Base-by-base conservation (phyloP, 1,140 invertebrate species). In the Cotesia chilonis region DNA sequence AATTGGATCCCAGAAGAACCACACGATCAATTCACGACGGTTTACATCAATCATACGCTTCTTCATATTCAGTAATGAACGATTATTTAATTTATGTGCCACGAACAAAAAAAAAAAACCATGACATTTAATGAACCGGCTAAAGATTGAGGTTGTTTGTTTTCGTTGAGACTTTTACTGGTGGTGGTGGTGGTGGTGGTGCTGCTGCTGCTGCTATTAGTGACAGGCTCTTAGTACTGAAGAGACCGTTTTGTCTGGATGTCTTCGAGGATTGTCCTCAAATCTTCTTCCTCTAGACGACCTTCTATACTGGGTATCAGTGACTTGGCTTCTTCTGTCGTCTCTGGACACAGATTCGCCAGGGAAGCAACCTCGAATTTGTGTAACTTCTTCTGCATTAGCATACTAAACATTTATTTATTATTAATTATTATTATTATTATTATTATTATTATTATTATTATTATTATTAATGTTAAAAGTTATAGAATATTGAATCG, bases 361-460 rank as follows among this genome's bases (percentile, higher is more conserved):
- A 99, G 88, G 28, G 97, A 95, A 2, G 98, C 98, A 20, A 99
- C 88, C 86, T 99, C 98, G 88, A 99, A 99, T 88, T 99, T 99
- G 85, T 99, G 98, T 7, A 99, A 86, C 82, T 98, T 97, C 81
- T 98, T 99, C 82, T 95, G 94, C 86, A 94, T 94, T n/a, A 98
- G 85, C 70, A 98, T 90, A 86, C 96, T 98, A 82, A 51, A 91
- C 76, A 72, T 78, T 79, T 78, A 68, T 72, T 47, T 54, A 64
- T 57, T 61, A 54, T 54, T 64, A 47, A 69, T 41, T 59, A 20
- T 17, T 17, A 17, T 17, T 17, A 28, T 28, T 28, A 28, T 28
- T 28, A 2, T 28, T 28, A 28, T 47, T 54, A 64, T 57, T 61
- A 54, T 54, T 64, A 47, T 41, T 59, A 20, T 17, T 17, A 17